These are phyloP conservation scores for Eurystomus glaucurus DNA, from an alignment of 2,797 vertebrate genomes.

Conservation along the genomic window DNA sequence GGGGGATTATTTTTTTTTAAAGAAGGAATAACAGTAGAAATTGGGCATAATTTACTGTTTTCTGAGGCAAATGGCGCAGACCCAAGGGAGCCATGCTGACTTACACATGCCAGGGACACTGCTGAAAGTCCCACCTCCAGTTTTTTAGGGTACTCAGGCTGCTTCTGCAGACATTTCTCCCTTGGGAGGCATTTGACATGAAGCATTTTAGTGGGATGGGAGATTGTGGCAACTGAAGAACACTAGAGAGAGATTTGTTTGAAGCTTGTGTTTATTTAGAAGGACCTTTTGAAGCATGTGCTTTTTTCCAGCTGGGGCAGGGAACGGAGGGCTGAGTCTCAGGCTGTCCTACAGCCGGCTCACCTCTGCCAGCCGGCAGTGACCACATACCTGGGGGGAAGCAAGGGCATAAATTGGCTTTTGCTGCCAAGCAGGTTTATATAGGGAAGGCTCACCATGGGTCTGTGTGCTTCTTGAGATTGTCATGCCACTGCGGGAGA, in stretches of 20 bases:
- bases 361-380: background rate
- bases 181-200: background rate
- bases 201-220: background rate
- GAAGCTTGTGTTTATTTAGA: background rate
- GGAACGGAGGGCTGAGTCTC: background rate
- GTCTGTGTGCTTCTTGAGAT: background rate
- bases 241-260: background rate
- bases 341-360: background rate
- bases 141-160: background rate
- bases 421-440: background rate
- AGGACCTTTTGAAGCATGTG: background rate
- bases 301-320: background rate
- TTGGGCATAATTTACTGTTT: background rate
- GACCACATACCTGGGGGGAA: fast-evolving
- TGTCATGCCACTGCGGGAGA: fast-evolving
- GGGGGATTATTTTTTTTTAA: background rate
- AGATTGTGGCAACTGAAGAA: background rate
- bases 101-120: background rate
- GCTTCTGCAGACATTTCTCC: background rate
- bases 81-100: background rate
- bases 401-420: background rate
- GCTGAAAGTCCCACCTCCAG: background rate
- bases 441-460: background rate
- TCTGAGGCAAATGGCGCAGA: background rate
- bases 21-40: background rate